phyloP scores from a whole-genome alignment of 2,113 vertebrate genomes.

The Sceloporus undulatus region DNA sequence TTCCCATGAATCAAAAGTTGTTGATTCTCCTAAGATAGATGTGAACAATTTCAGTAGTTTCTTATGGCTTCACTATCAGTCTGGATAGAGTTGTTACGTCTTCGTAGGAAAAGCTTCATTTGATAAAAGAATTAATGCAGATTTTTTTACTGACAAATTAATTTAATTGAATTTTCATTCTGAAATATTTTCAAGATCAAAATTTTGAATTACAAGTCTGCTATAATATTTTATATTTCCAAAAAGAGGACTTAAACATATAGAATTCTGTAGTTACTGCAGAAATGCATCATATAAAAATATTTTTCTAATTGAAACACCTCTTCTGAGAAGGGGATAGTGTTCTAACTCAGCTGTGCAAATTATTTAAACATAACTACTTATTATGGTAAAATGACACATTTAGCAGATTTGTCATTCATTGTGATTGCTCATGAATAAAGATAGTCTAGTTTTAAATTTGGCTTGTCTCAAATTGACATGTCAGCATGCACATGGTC shows the following conservation, averaged over 20 bases:
- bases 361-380: not conserved
- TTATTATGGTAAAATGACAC: not conserved
- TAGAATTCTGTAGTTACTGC: too few species aligned
- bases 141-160: not conserved
- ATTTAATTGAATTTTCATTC: not conserved
- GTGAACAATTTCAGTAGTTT: not conserved
- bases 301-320: not conserved
- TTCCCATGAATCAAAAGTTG: not conserved
- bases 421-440: not conserved
- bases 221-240: not conserved
- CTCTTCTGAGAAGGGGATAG: not conserved
- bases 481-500: not conserved
- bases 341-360: not conserved
- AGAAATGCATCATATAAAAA: not conserved
- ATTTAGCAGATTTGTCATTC: not conserved
- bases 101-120: not conserved
- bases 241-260: not conserved
- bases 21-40: not conserved
- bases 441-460: conserved; percentile 1
- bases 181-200: not conserved
- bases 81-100: not conserved
- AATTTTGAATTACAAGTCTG: not conserved
- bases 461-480: not conserved
- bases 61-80: not conserved
- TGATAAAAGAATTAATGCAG: not conserved